Percentiles rank a stretch among this genome's conserved stretches.
Evolutionary conservation across 2,888 invertebrate species (phyloP).

Genomic region (Cremastobaeus sp.): DNA sequence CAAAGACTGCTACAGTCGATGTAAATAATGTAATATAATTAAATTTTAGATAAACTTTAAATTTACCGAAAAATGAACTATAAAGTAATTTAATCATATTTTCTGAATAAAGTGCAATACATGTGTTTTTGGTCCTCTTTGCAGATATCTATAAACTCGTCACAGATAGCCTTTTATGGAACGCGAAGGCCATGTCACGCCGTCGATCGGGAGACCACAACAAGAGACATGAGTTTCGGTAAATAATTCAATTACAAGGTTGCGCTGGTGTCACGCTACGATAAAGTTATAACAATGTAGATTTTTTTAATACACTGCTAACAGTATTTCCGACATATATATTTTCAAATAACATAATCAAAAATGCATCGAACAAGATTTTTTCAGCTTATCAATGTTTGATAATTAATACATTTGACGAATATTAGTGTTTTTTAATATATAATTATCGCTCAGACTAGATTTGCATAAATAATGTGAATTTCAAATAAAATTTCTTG

Average conservation of each 20-base stretch:
- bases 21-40: not conserved
- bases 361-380: no score
- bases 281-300: no score
- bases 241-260: slow-evolving; percentile 41
- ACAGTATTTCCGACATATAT: no score
- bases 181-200: slow-evolving; percentile 31
- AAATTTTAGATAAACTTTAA: no score
- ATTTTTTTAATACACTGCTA: no score
- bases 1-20: not conserved
- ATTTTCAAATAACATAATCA: no score
- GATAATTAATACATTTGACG: no score
- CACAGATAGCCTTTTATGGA: slow-evolving; percentile 43
- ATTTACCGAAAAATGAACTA: not conserved
- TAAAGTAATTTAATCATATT: slow-evolving; percentile 6
- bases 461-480: no score
- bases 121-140: slow-evolving; percentile 19
- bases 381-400: no score
- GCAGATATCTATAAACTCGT: slow-evolving; percentile 28
- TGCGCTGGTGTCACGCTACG: slow-evolving; percentile 34
- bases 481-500: no score
- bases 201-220: slow-evolving; percentile 35
- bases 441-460: no score
- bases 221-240: slow-evolving; percentile 41
- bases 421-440: no score
- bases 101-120: slow-evolving; percentile 15